These are phyloP conservation scores for Naso thynnoides DNA, from an alignment of 2,797 vertebrate genomes.

Conservation along the genomic window DNA sequence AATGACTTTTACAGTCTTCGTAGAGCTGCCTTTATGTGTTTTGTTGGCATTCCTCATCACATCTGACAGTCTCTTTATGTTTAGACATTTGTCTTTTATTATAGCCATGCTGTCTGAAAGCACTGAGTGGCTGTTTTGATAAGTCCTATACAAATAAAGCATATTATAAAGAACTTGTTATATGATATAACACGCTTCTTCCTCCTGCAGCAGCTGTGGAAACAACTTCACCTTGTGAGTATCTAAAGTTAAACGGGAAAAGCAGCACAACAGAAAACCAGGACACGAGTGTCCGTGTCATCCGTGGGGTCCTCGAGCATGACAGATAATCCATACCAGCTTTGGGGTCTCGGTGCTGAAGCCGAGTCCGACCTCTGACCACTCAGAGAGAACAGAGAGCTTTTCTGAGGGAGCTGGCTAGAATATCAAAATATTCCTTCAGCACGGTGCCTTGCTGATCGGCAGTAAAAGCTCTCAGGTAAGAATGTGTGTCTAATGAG, in stretches of 20 bases:
- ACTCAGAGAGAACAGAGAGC: slow-evolving; percentile 1
- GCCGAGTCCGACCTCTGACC: slow-evolving; percentile 35
- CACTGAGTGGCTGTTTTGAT: slow-evolving; percentile 13
- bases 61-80: slow-evolving; percentile 9
- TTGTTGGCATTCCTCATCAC: not conserved
- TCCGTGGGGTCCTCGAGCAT: slow-evolving; percentile 9
- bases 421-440: slow-evolving; percentile 10
- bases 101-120: not conserved
- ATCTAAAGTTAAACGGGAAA: not conserved
- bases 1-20: not conserved
- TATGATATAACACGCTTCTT: slow-evolving; percentile 17
- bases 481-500: slow-evolving; percentile 37
- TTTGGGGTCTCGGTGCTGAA: slow-evolving; percentile 11
- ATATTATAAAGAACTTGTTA: not conserved
- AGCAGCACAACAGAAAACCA: not conserved
- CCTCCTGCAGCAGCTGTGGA: slow-evolving; percentile 45
- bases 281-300: not conserved
- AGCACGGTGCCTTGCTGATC: not conserved
- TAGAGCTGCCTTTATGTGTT: not conserved
- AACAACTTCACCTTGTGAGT: slow-evolving; percentile 4
- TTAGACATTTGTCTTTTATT: slow-evolving; percentile 22
- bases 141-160: slow-evolving; percentile 24
- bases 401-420: not conserved
- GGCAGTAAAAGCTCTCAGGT: slow-evolving; percentile 21
- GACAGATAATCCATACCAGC: slow-evolving; percentile 38